These are phyloP conservation scores for Geophilus truncorum DNA, from an alignment of 2,888 invertebrate species.

Conservation along the genomic window DNA sequence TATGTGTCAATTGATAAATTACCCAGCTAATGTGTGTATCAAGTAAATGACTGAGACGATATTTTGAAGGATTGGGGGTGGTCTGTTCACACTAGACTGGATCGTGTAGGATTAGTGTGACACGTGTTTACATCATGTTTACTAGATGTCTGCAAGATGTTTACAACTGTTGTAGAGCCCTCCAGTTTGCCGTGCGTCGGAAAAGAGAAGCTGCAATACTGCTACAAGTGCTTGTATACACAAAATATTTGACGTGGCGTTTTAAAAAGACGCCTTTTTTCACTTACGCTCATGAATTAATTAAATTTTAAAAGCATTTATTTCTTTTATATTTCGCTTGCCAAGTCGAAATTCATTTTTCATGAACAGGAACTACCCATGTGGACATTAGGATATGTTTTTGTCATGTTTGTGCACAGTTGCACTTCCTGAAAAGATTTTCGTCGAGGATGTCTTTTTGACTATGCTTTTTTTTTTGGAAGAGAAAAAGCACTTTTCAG, in stretches of 20 bases:
- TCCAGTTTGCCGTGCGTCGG: neutral
- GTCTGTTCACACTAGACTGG: neutral
- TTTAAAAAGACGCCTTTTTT: no score
- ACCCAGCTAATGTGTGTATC: no score
- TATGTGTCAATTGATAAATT: no score
- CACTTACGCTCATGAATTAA: no score
- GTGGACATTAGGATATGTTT: constrained; percentile 11
- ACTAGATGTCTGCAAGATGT: neutral
- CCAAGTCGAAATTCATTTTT: neutral
- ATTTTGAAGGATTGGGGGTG: neutral
- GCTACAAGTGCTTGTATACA: neutral
- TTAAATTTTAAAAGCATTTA: neutral
- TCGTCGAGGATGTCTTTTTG: constrained; percentile 3
- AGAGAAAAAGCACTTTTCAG: constrained; percentile 21
- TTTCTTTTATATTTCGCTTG: neutral
- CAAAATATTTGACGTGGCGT: no score
- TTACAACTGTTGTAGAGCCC: neutral
- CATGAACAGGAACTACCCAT: neutral
- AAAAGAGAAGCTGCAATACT: neutral
- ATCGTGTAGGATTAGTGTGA: neutral
- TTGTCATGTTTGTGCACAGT: constrained; percentile 20
- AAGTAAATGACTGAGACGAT: neutral
- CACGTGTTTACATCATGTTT: neutral
- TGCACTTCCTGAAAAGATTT: constrained; percentile 21
- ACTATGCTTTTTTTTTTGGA: neutral